Evolutionary conservation across 2,888 invertebrate genomes (phyloP), one percentile per base, ranked within the genome.

Genomic region (Syrphus vitripennis): DNA sequence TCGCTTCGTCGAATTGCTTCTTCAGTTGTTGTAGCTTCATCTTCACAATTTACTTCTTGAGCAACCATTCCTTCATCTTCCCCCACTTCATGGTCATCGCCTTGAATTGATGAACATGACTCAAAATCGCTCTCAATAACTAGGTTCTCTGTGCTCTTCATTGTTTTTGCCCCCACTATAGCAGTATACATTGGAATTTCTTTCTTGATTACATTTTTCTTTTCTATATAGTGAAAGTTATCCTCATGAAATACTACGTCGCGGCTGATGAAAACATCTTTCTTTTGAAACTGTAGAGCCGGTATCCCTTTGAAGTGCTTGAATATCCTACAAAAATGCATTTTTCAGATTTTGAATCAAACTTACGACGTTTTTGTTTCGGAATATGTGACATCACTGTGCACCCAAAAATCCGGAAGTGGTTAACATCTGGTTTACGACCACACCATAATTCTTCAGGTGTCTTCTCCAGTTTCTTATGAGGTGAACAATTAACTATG

Each of bases 351-450:
- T 70, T 78, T 9, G 78, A 45, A 34, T 78, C 72, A 34, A 72
- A 40, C 34, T 72, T 72, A 21, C 67, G 71, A 19, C 34, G 34
- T 34, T 34, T 34, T 34, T 37, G 37, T 14, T 37, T 37, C 37
- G 37, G 37, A 37, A 14, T 37, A 4, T 37, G 37, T 37, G 12
- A 50, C 78, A 75, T 63, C 24, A 89, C 90, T 78, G 88, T 70
- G 21, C 89, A 88, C 6, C 92, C 92, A 90, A 93, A 93, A 19
- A 90, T 88, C 59, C 88, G 88, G 10, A 92, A 71, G 21, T 90
- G 88, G 40, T 82, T 83, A 1, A 93, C 57, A 80, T 91, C 87
- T 24, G 90, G 90, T 83, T 90, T 90, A 3, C 83, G 80, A 16
- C 89, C 88, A 50, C 89, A 83, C 91, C 92, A 92, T 4, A 89